Evolutionary conservation across 2,113 vertebrate species (phyloP).

Genomic region (Osmerus eperlanus): DNA sequence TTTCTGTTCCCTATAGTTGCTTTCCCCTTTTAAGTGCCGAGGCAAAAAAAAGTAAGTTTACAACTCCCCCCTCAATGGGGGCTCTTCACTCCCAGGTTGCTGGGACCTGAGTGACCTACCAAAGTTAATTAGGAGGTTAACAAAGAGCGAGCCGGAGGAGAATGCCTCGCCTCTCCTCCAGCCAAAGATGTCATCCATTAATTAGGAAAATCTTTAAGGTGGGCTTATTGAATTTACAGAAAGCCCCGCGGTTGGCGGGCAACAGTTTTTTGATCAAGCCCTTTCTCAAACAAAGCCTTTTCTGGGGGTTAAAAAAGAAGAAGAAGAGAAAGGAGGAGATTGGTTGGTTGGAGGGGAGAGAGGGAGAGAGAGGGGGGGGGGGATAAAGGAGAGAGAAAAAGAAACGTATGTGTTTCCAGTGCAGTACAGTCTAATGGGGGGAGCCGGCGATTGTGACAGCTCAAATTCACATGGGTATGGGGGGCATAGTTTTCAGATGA

Average conservation of each 20-base stretch:
- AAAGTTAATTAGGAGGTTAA: slow-evolving; percentile 99
- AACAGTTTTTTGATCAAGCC: slow-evolving; percentile 99
- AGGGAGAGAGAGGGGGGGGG: slow-evolving; percentile 47
- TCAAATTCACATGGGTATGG: slow-evolving; percentile 94
- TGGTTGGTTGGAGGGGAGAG: slow-evolving; percentile 58
- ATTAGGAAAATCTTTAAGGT: slow-evolving; percentile 99
- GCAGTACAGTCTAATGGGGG: slow-evolving; percentile 87
- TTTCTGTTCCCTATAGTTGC: slow-evolving; percentile 97
- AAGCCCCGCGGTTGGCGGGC: slow-evolving; percentile 92
- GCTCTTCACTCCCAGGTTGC: slow-evolving; percentile 99
- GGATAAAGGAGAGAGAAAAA: slow-evolving; percentile 44
- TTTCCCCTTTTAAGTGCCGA: slow-evolving; percentile 97
- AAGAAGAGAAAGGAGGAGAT: slow-evolving; percentile 74
- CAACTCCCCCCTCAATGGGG: slow-evolving; percentile 95
- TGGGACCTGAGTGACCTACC: slow-evolving; percentile 99
- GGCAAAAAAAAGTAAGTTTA: slow-evolving; percentile 99
- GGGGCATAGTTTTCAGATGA: slow-evolving; percentile 94
- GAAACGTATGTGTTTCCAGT: slow-evolving; percentile 84
- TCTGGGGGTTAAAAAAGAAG: slow-evolving; percentile 74
- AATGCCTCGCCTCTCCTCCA: slow-evolving; percentile 99
- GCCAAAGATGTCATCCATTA: slow-evolving; percentile 99
- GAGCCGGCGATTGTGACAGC: slow-evolving; percentile 85
- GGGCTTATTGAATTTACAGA: slow-evolving; percentile 98
- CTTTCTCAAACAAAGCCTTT: slow-evolving; percentile 82
- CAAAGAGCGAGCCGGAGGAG: slow-evolving; percentile 98